A percentile compares a stretch with the other conserved stretches of the same genome.
Evolutionary conservation across 2,888 invertebrate genomes (phyloP).

Genomic region (Tryphoninae sp.): DNA sequence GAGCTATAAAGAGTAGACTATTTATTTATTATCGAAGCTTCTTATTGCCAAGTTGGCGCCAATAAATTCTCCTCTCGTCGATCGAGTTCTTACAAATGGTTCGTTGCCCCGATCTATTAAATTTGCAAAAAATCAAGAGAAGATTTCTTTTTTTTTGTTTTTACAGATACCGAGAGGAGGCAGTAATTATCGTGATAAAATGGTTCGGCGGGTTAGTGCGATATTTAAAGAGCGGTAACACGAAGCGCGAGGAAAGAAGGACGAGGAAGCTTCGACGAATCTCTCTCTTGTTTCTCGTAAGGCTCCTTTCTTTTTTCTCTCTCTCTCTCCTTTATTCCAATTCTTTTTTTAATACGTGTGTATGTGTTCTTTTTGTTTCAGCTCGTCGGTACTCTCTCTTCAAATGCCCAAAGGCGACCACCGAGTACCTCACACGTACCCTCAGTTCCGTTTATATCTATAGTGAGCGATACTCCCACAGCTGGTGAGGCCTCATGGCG

Average conservation of each 20-base stretch:
- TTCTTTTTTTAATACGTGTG: background rate
- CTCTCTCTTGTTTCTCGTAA: slow-evolving; percentile 9
- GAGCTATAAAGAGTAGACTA: background rate
- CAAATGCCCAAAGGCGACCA: slow-evolving; percentile 34
- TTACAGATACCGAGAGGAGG: background rate
- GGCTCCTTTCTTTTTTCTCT: slow-evolving; percentile 12
- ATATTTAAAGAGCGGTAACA: slow-evolving; percentile 35
- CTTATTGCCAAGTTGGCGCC: background rate
- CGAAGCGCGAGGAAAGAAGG: background rate
- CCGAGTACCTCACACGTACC: slow-evolving; percentile 22
- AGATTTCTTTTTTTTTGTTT: background rate
- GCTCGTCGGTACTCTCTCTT: slow-evolving; percentile 2
- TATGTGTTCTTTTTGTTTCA: background rate
- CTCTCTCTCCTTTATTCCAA: background rate
- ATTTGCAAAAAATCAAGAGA: background rate
- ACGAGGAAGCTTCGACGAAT: background rate
- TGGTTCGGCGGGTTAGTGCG: slow-evolving; percentile 51
- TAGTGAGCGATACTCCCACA: slow-evolving; percentile 52
- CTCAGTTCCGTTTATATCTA: background rate
- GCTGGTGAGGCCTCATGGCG: slow-evolving; percentile 35
- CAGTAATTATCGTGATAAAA: slow-evolving; percentile 58
- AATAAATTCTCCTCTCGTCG: background rate
- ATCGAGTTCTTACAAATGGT: background rate
- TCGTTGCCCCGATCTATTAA: background rate
- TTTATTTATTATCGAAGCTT: background rate